Base-by-base conservation (phyloP, 2,113 vertebrate genomes). In the Phainopepla nitens region DNA sequence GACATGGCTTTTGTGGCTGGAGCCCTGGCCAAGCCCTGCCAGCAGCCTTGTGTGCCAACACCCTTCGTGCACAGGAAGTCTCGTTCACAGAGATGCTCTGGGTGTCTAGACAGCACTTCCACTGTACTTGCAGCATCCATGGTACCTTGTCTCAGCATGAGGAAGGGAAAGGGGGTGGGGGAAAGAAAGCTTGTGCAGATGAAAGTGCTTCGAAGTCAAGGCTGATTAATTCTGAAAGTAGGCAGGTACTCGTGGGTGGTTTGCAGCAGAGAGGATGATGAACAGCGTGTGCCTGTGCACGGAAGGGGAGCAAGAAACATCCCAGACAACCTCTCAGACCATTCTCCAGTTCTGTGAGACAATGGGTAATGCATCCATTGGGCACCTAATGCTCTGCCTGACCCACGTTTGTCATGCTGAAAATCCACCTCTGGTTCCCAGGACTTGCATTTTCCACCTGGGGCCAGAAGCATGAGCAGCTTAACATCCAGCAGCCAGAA, bases 211-310 rank as follows among this genome's bases (percentile, higher is more conserved):
- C 76, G 77, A 87, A 90, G 78, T 91, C 90, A 91, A 65, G 58
- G 44, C 85, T 88, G 94, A 97, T 94, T 96, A 87, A 95, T 95
- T 93, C 68, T 91, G 96, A 95, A 92, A 95, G 66, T 71, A 82
- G 91, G 70, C 56, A 80, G 45, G 35, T 65, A 62, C 56, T 70
- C 15, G 50, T 93, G 93, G 90, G 93, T 7, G 82, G 69, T 65
- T 66, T 77, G 79, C 85, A 80, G 79, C 62, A 31, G n/a, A 80
- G 54, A 86, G 20, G 17, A 24, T 70, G 62, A 35, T 23, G 75
- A 70, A 13, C 7, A 6, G 41, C 2, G 2, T 72, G 53, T 69
- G 54, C 33, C 27, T 85, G 62, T 7, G 8, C 95, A 90, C 1
- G 9, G 39, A 72, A 69, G 39, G 9, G 21, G 29, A 69, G 27